phyloP scores from a whole-genome alignment of 2,113 vertebrate species.

The Choloepus hoffmanni region DNA sequence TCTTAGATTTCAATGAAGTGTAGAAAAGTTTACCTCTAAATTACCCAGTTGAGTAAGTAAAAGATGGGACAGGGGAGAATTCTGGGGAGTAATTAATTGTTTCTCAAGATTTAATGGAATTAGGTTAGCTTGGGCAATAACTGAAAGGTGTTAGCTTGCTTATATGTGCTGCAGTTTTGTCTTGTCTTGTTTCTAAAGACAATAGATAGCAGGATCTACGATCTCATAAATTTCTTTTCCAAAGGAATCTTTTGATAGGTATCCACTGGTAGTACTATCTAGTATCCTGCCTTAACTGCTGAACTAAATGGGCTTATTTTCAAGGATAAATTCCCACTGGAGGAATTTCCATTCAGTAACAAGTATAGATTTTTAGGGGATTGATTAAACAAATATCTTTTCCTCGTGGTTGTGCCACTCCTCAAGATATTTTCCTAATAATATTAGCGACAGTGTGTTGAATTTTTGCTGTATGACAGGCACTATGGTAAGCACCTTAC shows the following conservation, averaged over 20 bases:
- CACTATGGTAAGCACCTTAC: background rate
- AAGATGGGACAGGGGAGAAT: background rate
- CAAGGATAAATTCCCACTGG: conserved; percentile 31
- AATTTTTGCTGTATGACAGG: background rate
- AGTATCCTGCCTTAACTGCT: background rate
- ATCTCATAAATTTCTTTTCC: background rate
- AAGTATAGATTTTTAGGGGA: background rate
- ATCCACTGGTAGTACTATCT: background rate
- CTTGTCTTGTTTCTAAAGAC: conserved; percentile 28
- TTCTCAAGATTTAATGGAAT: conserved; percentile 10
- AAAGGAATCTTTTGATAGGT: conserved; percentile 23
- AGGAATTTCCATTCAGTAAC: background rate
- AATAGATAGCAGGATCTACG: background rate
- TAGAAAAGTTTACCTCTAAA: background rate
- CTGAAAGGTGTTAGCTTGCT: background rate
- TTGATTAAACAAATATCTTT: conserved; percentile 27
- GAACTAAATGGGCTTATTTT: background rate
- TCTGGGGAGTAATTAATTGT: background rate
- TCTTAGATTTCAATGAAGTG: background rate
- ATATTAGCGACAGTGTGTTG: background rate
- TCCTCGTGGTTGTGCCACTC: background rate
- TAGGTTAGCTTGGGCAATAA: conserved; percentile 16
- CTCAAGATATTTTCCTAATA: background rate
- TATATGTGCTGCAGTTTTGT: background rate
- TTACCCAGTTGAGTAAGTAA: background rate